Base-by-base conservation (phyloP, 2,888 invertebrate species). In the Lagria hirta region DNA sequence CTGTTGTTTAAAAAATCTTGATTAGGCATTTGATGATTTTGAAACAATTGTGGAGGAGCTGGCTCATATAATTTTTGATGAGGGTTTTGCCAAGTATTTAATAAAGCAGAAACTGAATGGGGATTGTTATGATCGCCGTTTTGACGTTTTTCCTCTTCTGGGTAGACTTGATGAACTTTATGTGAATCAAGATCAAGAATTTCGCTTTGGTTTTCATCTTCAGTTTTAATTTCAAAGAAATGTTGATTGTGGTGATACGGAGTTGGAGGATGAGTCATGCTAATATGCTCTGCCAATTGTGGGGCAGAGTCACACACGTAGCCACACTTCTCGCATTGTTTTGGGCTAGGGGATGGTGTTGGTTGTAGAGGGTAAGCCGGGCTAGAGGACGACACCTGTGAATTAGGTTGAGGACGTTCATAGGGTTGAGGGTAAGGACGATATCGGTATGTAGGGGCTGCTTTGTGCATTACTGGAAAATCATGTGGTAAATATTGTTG, bases 121-220 rank as follows among this genome's bases (percentile, higher is more conserved):
- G 70, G 70, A 50, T 67, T 66, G 34, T 58, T 59, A 4, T 58
- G 50, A 41, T 62, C 66, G 24, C 61, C 63, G 36, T 64, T 60
- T 36, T 60, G 60, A 14, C 65, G 50, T 49, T 70, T 69, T 35
- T 74, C 75, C 11, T 76, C 77, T 48, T 75, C 75, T 3, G 74
- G 69, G 60, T 71, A 73, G 13, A 72, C 72, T 44, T 72, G 70
- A 51, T 73, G 86, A 1, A 92, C 89, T 73, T 91, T 91, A 65
- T 92, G 91, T 1, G 90, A 91, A 66, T 92, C 92, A 48, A 92
- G 73, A 67, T 92, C 92, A 38, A 92, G 75, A 52, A 92, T 86
- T 62, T 92, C 91, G 7, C 86, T 83, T 29, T 84, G 84, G 44
- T 84, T 81, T 62, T 85, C 84, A 60, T 86, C 84, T 61, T 84